Base-by-base conservation (phyloP, 37 sponge, comb jelly and placozoan species). In the Cladorhizidae sp. region DNA sequence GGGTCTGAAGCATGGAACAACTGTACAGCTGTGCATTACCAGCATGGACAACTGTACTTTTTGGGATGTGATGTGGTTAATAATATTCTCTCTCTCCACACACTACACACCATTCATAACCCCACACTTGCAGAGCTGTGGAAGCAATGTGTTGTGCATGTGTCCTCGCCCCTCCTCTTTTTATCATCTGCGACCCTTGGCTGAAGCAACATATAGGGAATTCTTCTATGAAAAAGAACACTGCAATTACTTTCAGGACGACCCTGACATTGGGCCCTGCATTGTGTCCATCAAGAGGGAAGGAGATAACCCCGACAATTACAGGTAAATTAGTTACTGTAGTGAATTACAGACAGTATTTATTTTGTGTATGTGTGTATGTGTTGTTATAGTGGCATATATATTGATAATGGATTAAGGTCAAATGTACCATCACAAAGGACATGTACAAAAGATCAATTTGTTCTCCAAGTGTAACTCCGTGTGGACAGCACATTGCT, bases 171-270 rank as follows among this genome's bases (percentile, higher is more conserved):
- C 78, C 31, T 15, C 40, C 29, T 72, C 62, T 8, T 37, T 38
- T 37, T 28, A 72, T n/a, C 78, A 78, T 1, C 73, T 88, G 35
- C 50, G 83, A 2, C 81, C 76, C 23, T 49, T 90, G 76, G 90
- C 76, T 8, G 90, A 90, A 55, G 75, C 85, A 40, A 64, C 81
- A 20, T 97, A 93, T 70, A 40, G 88, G 32, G 70, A 51, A 26
- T 80, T 91, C 59, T 97, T 91, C 74, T 72, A 72, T 43, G 84
- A 83, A 22, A 33, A 76, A 45, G 85, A 93, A 7, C 97, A 97
- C 64, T 87, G 85, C 89, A 97, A 93, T 75, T 97, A 80, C 40
- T 93, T 86, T 59, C 83, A 85, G 2, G 94, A 94, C 35, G 97
- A 93, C 33, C 81, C 97, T 2, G 92, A 94, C 56, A 78, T 91